Evolutionary conservation across 2,113 vertebrate genomes (phyloP).

Genomic region (Cavia porcellus): DNA sequence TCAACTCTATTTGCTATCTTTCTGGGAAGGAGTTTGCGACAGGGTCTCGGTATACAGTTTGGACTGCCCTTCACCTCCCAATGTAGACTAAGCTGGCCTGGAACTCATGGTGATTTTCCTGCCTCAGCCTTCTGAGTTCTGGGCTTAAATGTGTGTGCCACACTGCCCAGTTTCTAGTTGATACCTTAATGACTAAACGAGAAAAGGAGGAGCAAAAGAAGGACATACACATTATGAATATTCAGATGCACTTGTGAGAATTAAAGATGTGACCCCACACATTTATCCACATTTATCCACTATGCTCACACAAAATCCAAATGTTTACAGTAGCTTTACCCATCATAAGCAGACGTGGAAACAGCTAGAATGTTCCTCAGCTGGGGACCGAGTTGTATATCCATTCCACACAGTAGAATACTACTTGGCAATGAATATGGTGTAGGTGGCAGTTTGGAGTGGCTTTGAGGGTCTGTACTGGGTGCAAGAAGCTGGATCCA

Average conservation of each 20-base stretch:
- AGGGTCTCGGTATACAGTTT: neutral
- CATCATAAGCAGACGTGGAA: neutral
- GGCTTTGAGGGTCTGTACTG: neutral
- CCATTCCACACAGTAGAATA: neutral
- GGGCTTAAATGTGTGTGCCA: neutral
- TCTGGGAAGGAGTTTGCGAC: neutral
- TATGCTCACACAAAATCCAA: neutral
- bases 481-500: neutral
- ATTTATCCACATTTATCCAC: neutral
- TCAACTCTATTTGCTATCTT: neutral
- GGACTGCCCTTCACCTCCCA: neutral
- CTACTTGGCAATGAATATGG: neutral
- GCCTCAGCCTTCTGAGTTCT: neutral
- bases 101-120: neutral
- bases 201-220: neutral
- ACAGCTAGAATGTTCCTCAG: neutral
- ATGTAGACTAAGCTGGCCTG: neutral
- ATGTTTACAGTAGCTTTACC: neutral
- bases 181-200: neutral
- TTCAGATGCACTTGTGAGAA: neutral
- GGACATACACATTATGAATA: too few relatives aligned
- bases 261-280: neutral
- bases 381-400: neutral
- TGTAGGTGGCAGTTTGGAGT: rapidly evolving
- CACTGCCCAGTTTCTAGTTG: neutral